Base-by-base conservation (phyloP, 2,888 invertebrate genomes). In the Pterobdella sp. region DNA sequence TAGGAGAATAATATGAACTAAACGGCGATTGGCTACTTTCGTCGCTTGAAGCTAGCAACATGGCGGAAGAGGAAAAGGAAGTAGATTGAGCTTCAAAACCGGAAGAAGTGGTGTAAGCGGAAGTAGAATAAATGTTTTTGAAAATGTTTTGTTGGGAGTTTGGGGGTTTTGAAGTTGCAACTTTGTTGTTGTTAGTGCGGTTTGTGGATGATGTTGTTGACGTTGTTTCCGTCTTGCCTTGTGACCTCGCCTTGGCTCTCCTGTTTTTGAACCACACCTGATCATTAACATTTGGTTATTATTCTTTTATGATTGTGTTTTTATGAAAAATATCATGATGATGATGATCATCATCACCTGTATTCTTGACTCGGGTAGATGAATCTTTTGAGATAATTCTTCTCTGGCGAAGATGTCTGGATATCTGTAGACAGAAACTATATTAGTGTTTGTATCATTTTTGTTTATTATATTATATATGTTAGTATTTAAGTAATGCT, bases 231-330 rank as follows among this genome's bases (percentile, higher is more conserved):
- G 32, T 31, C 36, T 71, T 71, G 60, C 63, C 56, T 35, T 60
- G 71, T 26, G 63, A 52, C 14, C 71, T 31, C 1, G 71, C 71
- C 52, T 71, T 71, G 34, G 71, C 71, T 60, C 71, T 56, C 36
- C 71, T 42, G 71, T 71, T 71, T 36, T 71, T 71, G 56, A 71
- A 71, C 71, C 71, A 71, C 10, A 71, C 71, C 71, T 68, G 68
- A 22, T 49, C n/a, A n/a, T n/a, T n/a, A n/a, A n/a, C n/a, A n/a
- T n/a, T n/a, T n/a, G n/a, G n/a, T n/a, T n/a, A n/a, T n/a, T n/a
- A n/a, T n/a, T n/a, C n/a, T n/a, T n/a, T n/a, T n/a, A n/a, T n/a
- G n/a, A n/a, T n/a, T n/a, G n/a, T n/a, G n/a, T n/a, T n/a, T n/a
- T n/a, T n/a, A n/a, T n/a, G n/a, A n/a, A n/a, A n/a, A n/a, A n/a